Conservation (phyloP, 1,140 invertebrate species). For the Lethocerus indicus region DNA sequence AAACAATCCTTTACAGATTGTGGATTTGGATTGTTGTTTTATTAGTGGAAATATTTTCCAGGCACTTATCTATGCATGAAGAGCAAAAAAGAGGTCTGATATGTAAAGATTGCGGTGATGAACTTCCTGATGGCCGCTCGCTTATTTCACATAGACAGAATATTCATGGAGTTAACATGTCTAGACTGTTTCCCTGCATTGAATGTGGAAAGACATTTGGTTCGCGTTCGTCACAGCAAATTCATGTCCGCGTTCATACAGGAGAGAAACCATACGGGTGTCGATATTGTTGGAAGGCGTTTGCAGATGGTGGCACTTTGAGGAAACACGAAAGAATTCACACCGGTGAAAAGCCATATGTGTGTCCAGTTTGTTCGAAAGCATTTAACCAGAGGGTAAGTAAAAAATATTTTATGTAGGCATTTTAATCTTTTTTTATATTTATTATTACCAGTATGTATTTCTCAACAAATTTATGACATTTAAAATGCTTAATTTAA, state of each 20-base stretch:
- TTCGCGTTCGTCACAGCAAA: slow-evolving; percentile 48
- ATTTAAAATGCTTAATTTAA: not conserved
- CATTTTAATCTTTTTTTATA: not conserved
- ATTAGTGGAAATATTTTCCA: too few species aligned
- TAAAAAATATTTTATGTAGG: not conserved
- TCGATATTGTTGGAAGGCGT: slow-evolving; percentile 95
- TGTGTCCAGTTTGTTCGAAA: slow-evolving; percentile 81
- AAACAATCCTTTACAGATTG: too few species aligned
- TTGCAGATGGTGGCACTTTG: slow-evolving; percentile 93
- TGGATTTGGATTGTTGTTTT: too few species aligned
- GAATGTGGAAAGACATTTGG: slow-evolving; percentile 73
- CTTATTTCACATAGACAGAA: slow-evolving; percentile 42
- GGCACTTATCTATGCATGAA: slow-evolving; percentile 19
- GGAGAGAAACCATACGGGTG: slow-evolving; percentile 77
- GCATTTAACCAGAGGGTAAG: slow-evolving; percentile 61
- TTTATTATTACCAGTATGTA: not conserved
- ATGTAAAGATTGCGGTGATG: slow-evolving; percentile 51
- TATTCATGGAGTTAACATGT: slow-evolving; percentile 29
- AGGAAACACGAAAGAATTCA: slow-evolving; percentile 96
- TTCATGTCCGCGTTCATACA: slow-evolving; percentile 77
- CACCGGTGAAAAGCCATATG: slow-evolving; percentile 89
- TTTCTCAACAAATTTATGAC: not conserved
- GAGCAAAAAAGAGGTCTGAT: slow-evolving; percentile 13
- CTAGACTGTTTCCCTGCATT: slow-evolving; percentile 61
- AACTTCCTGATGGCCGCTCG: slow-evolving; percentile 48